phyloP scores from a whole-genome alignment of 30 jellyfish, hydroid and myxozoan genomes.

The Turritopsis rubra region DNA sequence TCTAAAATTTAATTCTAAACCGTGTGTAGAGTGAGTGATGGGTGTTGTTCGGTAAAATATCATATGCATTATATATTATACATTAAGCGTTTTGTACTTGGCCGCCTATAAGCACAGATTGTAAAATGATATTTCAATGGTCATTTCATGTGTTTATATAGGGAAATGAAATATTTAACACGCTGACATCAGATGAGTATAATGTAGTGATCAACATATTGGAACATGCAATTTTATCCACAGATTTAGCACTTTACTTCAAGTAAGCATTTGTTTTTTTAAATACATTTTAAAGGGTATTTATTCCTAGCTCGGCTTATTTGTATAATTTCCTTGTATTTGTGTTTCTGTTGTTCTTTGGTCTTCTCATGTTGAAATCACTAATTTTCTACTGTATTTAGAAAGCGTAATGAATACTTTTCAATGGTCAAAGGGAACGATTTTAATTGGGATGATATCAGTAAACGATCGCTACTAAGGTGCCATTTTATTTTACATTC shows the following conservation, averaged over 20 bases:
- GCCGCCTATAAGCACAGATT: no score
- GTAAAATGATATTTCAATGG: not conserved
- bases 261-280: constrained; percentile 36
- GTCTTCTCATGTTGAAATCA: not conserved
- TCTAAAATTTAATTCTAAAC: no score
- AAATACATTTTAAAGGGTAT: not conserved
- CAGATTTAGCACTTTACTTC: constrained; percentile 81
- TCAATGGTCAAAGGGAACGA: constrained; percentile 26
- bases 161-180: constrained; percentile 81
- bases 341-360: not conserved
- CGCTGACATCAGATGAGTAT: constrained; percentile 69
- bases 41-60: no score
- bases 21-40: no score
- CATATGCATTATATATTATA: no score
- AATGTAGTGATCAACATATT: constrained; percentile 49
- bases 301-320: not conserved
- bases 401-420: constrained; percentile 52
- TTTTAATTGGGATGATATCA: constrained; percentile 45
- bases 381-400: not conserved
- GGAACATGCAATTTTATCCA: constrained; percentile 73
- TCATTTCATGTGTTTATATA: constrained; percentile 18
- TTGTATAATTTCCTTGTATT: not conserved
- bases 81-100: no score
- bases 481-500: constrained; percentile 5
- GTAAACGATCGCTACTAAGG: constrained; percentile 67